These are phyloP conservation scores for Linurgus olivaceus DNA, from an alignment of 2,797 vertebrate genomes.

Conservation along the genomic window DNA sequence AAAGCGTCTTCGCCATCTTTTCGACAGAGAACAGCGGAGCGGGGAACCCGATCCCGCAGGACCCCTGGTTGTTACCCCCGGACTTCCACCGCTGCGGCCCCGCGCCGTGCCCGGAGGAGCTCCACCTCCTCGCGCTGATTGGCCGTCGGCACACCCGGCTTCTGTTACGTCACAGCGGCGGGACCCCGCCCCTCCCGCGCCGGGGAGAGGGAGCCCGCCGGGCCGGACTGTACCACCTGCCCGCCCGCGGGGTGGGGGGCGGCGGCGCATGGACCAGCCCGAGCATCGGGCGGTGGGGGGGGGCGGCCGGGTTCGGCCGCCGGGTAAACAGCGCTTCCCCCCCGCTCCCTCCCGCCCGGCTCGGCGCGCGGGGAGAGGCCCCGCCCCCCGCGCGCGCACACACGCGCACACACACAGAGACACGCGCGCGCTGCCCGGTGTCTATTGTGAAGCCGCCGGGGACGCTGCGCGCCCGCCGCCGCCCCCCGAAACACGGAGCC, in stretches of 20 bases:
- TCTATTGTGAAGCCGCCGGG: constrained; percentile 60
- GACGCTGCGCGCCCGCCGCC: neutral
- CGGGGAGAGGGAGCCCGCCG: neutral
- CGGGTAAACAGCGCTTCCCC: neutral
- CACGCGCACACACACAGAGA: neutral
- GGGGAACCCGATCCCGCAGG: rapidly evolving
- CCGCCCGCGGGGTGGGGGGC: neutral
- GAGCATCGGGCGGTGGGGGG: neutral
- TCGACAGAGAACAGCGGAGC: rapidly evolving
- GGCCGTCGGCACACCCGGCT: neutral
- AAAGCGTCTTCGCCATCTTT: neutral
- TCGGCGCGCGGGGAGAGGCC: constrained; percentile 1
- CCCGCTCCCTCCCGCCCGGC: neutral
- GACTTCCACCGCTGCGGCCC: rapidly evolving
- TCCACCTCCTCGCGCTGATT: neutral
- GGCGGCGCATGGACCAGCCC: neutral
- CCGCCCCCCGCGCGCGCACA: constrained; percentile 27
- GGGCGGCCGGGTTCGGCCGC: neutral
- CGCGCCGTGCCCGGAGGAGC: rapidly evolving
- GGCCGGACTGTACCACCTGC: constrained; percentile 57
- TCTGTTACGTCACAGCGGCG: neutral
- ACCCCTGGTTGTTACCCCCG: rapidly evolving
- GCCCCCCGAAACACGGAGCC: neutral
- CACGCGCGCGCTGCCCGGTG: constrained; percentile 1
- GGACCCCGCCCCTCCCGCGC: neutral